A percentile compares a stretch with the other conserved stretches of the same genome.
Evolutionary conservation across 2,113 vertebrate genomes (phyloP).

Genomic region (Laterallus jamaicensis): DNA sequence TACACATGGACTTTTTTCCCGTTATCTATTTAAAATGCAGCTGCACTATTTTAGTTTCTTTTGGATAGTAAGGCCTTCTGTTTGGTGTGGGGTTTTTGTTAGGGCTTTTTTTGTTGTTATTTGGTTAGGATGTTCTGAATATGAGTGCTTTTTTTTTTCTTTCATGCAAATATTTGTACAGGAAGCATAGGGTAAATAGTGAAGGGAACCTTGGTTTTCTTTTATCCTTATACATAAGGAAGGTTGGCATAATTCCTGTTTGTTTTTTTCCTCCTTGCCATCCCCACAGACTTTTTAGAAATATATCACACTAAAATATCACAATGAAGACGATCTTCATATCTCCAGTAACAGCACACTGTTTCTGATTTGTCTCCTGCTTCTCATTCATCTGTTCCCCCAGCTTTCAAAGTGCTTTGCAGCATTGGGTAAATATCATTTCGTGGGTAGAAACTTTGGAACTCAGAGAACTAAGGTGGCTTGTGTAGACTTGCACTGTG

Average conservation of each 20-base stretch:
- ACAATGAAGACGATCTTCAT: not conserved
- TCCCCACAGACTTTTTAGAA: not conserved
- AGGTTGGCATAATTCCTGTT: not conserved
- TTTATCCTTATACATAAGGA: not conserved
- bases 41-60: not conserved
- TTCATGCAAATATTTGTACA: not conserved
- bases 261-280: not conserved
- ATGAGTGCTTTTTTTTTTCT: not conserved
- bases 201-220: not conserved
- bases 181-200: not conserved
- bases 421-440: not conserved
- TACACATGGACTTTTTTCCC: not conserved
- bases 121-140: no score
- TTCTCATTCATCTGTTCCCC: not conserved
- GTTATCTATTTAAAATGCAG: not conserved
- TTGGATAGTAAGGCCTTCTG: not conserved
- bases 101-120: no score
- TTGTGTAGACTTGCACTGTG: not conserved
- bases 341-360: not conserved
- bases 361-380: not conserved
- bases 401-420: not conserved
- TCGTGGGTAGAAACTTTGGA: not conserved
- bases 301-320: not conserved
- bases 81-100: not conserved
- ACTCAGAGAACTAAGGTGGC: not conserved